Evolutionary conservation across 2,888 invertebrate species (phyloP).

Genomic region (Leptogaster cylindrica): DNA sequence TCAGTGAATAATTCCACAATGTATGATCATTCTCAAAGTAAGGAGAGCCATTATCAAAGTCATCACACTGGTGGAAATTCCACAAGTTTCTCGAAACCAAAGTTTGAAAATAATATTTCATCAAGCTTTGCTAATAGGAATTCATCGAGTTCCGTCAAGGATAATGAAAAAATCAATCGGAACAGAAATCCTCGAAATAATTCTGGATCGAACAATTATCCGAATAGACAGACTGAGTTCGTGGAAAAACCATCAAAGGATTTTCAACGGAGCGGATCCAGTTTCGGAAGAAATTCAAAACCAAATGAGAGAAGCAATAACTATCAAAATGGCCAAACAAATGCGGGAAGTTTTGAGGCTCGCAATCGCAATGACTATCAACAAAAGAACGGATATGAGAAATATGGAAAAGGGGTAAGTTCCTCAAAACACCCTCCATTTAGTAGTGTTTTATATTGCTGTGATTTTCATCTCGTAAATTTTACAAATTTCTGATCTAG

Average conservation of each 20-base stretch:
- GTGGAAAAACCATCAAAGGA: neutral
- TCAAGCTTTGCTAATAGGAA: conserved; percentile 56
- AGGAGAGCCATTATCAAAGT: conserved; percentile 25
- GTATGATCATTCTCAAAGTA: conserved; percentile 45
- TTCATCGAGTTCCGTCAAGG: neutral
- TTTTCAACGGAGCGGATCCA: conserved; percentile 25
- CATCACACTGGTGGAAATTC: conserved; percentile 34
- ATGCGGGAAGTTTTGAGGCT: conserved; percentile 35
- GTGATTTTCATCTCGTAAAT: too few relatives aligned
- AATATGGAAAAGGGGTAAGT: conserved; percentile 4
- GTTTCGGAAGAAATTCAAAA: conserved; percentile 7
- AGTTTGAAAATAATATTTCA: conserved; percentile 61
- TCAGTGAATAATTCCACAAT: conserved; percentile 41
- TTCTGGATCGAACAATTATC: neutral
- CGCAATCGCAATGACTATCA: conserved; percentile 21
- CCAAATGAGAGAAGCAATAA: conserved; percentile 35
- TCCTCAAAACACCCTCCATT: too few relatives aligned
- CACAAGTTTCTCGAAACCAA: conserved; percentile 50
- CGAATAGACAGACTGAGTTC: conserved; percentile 2
- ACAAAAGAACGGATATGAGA: conserved; percentile 16
- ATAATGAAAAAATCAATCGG: conserved; percentile 8
- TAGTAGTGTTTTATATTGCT: too few relatives aligned
- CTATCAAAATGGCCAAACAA: conserved; percentile 17
- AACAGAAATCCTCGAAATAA: conserved; percentile 4
- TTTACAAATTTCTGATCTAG: neutral